Evolutionary conservation across 2,113 vertebrate species (phyloP).

Genomic region (Percina caprodes): DNA sequence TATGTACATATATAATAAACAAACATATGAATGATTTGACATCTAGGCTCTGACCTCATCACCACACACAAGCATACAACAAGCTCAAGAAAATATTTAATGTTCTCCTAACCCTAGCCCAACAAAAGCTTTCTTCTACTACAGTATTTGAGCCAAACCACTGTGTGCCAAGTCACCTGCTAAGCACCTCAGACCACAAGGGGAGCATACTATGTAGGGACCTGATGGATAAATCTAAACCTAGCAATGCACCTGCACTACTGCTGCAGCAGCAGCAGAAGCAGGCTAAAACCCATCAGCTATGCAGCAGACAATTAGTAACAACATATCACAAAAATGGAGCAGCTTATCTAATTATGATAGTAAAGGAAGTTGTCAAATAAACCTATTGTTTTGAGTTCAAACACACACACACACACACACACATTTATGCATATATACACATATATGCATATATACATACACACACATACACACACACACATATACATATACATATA

Average conservation of each 20-base stretch:
- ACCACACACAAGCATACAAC: background rate
- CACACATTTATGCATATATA: no score
- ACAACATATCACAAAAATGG: background rate
- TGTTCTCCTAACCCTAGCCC: background rate
- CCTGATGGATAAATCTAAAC: background rate
- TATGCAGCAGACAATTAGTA: conserved; percentile 2
- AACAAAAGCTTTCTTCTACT: background rate
- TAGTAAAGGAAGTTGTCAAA: background rate
- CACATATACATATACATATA: no score
- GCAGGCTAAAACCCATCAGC: background rate
- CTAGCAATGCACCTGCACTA: conserved; percentile 12
- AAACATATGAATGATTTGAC: background rate
- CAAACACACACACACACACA: no score
- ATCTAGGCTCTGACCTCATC: background rate
- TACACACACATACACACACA: no score
- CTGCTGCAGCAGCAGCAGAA: background rate
- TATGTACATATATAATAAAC: background rate
- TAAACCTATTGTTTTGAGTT: background rate
- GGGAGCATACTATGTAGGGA: background rate
- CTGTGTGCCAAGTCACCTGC: conserved; percentile 1
- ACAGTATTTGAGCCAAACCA: conserved; percentile 1
- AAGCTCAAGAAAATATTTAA: background rate
- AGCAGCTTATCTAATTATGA: background rate
- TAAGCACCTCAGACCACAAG: conserved; percentile 12
- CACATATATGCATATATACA: no score